Conservation (phyloP, 2,797 vertebrate species). For the Pipistrellus kuhlii region DNA sequence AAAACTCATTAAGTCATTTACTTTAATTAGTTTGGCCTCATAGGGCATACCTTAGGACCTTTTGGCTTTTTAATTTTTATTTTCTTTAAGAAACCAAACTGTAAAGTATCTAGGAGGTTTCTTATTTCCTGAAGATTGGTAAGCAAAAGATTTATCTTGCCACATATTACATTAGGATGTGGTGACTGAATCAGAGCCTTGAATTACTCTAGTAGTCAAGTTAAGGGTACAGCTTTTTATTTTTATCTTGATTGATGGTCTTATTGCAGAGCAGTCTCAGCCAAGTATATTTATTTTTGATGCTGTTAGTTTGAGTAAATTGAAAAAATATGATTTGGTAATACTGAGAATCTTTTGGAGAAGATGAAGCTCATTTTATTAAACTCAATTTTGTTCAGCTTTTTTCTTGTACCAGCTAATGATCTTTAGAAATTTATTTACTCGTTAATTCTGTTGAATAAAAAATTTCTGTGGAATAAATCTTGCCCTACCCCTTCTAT, state of each 20-base stretch:
- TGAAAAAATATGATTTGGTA: conserved; percentile 62
- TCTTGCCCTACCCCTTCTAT: not conserved
- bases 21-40: conserved; percentile 59
- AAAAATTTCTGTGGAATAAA: conserved; percentile 31
- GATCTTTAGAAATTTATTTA: conserved; percentile 57
- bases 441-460: conserved; percentile 59
- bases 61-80: conserved; percentile 47
- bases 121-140: conserved; percentile 67
- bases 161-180: conserved; percentile 76
- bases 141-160: conserved; percentile 72
- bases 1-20: conserved; percentile 53
- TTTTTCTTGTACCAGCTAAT: conserved; percentile 50
- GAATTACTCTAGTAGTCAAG: conserved; percentile 58
- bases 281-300: conserved; percentile 55
- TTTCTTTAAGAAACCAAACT: conserved; percentile 58
- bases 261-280: conserved; percentile 17
- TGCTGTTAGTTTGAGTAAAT: conserved; percentile 55
- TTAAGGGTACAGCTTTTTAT: conserved; percentile 62
- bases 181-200: conserved; percentile 74
- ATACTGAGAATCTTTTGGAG: conserved; percentile 43
- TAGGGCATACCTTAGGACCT: not conserved
- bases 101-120: conserved; percentile 68
- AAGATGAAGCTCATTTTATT: conserved; percentile 55
- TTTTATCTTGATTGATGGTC: conserved; percentile 72
- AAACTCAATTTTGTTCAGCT: conserved; percentile 52